phyloP scores from a whole-genome alignment of 2,888 invertebrate genomes.

The Neoascia interrupta region DNA sequence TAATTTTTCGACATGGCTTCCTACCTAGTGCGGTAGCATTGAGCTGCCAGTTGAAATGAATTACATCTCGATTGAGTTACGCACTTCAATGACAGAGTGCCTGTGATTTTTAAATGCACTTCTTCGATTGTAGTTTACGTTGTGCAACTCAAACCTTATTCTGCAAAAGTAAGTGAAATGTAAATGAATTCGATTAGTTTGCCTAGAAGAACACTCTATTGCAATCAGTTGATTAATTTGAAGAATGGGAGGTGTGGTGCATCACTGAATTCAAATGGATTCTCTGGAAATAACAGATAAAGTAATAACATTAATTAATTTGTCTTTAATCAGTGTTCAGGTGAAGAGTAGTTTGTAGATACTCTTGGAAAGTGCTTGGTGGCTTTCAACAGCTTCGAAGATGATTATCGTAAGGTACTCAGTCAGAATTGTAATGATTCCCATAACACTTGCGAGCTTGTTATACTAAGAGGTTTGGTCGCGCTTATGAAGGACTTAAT shows the following conservation, averaged over 20 bases:
- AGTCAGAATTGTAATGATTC: too few species aligned
- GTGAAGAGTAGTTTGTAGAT: too few species aligned
- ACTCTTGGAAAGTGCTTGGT: too few species aligned
- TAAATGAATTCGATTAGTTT: conserved; percentile 3
- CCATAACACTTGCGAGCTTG: too few species aligned
- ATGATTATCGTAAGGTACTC: too few species aligned
- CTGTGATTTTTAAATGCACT: neutral
- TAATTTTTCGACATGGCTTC: too few species aligned
- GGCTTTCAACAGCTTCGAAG: too few species aligned
- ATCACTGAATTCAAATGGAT: neutral
- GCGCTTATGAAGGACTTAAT: too few species aligned
- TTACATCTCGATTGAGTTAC: neutral
- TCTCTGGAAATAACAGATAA: neutral
- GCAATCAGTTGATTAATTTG: neutral
- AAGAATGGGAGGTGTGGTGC: neutral
- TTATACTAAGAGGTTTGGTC: too few species aligned
- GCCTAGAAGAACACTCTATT: neutral
- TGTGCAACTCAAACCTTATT: neutral
- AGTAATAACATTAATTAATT: neutral
- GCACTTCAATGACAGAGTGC: neutral
- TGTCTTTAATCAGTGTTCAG: neutral
- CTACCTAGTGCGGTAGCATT: too few species aligned
- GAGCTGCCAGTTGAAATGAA: neutral
- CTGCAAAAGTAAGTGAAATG: neutral
- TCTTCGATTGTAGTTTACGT: neutral